These are phyloP conservation scores for Lagria hirta DNA, from an alignment of 2,888 invertebrate genomes.

Conservation along the genomic window DNA sequence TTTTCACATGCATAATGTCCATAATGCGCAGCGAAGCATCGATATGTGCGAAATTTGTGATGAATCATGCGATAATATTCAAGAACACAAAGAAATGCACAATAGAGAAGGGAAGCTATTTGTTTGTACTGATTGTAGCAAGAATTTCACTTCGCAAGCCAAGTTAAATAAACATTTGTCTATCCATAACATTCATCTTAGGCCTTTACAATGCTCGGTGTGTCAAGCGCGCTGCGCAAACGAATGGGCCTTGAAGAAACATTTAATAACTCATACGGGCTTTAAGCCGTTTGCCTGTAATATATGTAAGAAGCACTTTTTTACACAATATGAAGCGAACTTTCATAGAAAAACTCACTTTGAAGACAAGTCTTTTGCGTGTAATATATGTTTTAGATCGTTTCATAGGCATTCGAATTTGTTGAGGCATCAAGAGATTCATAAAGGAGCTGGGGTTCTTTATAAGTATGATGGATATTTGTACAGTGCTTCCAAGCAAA, in stretches of 20 bases:
- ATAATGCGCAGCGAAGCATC: slow-evolving; percentile 20
- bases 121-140: slow-evolving; percentile 52
- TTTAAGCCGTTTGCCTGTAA: slow-evolving; percentile 46
- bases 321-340: slow-evolving; percentile 51
- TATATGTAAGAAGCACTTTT: slow-evolving; percentile 53
- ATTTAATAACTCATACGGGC: slow-evolving; percentile 51
- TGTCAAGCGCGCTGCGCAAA: slow-evolving; percentile 54
- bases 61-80: slow-evolving; percentile 14
- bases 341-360: slow-evolving; percentile 52
- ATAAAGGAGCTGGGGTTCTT: slow-evolving; percentile 38
- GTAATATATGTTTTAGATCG: slow-evolving; percentile 43
- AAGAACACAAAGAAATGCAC: slow-evolving; percentile 26
- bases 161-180: slow-evolving; percentile 53
- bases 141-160: slow-evolving; percentile 52
- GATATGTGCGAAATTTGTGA: slow-evolving; percentile 30
- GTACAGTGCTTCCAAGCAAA: no score
- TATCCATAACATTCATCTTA: slow-evolving; percentile 52
- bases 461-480: slow-evolving; percentile 32
- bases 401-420: slow-evolving; percentile 49
- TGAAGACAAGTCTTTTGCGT: slow-evolving; percentile 39
- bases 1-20: slow-evolving; percentile 31
- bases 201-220: slow-evolving; percentile 52
- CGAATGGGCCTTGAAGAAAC: slow-evolving; percentile 51
- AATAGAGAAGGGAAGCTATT: slow-evolving; percentile 39
- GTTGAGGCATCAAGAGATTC: slow-evolving; percentile 46